phyloP scores from a whole-genome alignment of 2,888 invertebrate species.

The Euzetes globulus region DNA sequence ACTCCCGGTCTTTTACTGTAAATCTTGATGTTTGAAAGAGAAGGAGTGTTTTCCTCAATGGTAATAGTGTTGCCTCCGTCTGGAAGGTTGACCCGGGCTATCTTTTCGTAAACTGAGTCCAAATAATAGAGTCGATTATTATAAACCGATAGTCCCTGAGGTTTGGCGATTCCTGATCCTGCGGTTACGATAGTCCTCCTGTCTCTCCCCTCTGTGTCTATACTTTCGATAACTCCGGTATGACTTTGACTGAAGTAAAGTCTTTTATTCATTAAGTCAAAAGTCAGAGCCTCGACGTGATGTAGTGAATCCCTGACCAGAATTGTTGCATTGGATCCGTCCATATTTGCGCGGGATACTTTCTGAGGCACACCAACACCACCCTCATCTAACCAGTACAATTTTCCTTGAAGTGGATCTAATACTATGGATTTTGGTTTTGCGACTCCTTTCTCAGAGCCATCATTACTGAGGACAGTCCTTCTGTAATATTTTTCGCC shows the following conservation, averaged over 20 bases:
- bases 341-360: conserved; percentile 78
- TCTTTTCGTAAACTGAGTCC: conserved; percentile 80
- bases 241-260: conserved; percentile 70
- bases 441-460: conserved; percentile 73
- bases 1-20: conserved; percentile 69
- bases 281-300: conserved; percentile 65
- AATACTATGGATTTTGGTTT: conserved; percentile 78
- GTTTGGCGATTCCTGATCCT: conserved; percentile 64
- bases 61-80: conserved; percentile 71
- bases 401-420: conserved; percentile 84
- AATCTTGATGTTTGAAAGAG: conserved; percentile 71
- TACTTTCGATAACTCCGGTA: conserved; percentile 45
- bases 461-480: conserved; percentile 80
- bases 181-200: conserved; percentile 58
- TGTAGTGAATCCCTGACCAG: conserved; percentile 61
- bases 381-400: conserved; percentile 96
- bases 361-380: conserved; percentile 80
- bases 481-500: conserved; percentile 56
- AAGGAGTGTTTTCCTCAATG: conserved; percentile 65
- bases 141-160: conserved; percentile 71
- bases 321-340: conserved; percentile 70
- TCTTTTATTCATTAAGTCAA: conserved; percentile 66
- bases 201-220: conserved; percentile 57
- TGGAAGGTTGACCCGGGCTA: conserved; percentile 73
- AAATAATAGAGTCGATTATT: conserved; percentile 75